phyloP scores from a whole-genome alignment of 2,113 vertebrate species.

The cat (Felis catus) region F.catus_Fca126_mat1.0 CM031417.1:10939001-10939500 shows the following conservation, averaged over 20 bases:
- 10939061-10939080: background rate
- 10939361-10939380: background rate
- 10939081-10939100: background rate
- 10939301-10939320: background rate
- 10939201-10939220: background rate
- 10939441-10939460: background rate
- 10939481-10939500: background rate
- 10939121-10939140: background rate
- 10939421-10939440: background rate
- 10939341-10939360: background rate
- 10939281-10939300: background rate
- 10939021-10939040: rapidly evolving
- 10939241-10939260: background rate
- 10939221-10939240: rapidly evolving
- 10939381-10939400: too few species aligned
- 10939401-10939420: background rate
- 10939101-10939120: background rate
- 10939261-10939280: background rate
- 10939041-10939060: background rate
- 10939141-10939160: too few species aligned
- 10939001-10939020: rapidly evolving
- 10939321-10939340: background rate
- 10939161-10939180: rapidly evolving
- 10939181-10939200: background rate
- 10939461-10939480: background rate